These are phyloP conservation scores for Chironomus riparius DNA, from an alignment of 2,888 invertebrate species.

Conservation along the genomic window DNA sequence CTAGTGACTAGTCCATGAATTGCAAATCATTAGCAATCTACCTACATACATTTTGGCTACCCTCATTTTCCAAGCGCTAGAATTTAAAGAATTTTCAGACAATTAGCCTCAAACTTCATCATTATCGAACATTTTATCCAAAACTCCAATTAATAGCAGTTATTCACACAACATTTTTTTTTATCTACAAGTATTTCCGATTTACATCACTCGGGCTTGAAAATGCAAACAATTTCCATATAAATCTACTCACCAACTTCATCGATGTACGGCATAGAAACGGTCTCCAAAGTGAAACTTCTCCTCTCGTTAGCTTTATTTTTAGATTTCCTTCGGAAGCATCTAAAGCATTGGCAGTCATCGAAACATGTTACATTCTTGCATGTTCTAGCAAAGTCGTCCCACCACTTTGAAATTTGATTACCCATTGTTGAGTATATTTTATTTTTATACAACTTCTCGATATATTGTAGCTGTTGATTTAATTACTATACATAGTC, in stretches of 20 bases:
- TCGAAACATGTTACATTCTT: slow-evolving; percentile 10
- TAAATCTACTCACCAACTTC: slow-evolving; percentile 5
- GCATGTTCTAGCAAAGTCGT: not conserved
- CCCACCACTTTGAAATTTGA: slow-evolving; percentile 11
- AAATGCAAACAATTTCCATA: not conserved
- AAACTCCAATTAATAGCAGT: too few relatives aligned
- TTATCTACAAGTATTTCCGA: not conserved
- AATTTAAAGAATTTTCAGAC: too few relatives aligned
- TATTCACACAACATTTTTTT: too few relatives aligned
- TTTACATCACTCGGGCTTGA: not conserved
- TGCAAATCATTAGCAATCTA: too few relatives aligned
- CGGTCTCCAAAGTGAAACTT: slow-evolving; percentile 1
- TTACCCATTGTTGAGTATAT: slow-evolving; percentile 2
- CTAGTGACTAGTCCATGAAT: too few relatives aligned
- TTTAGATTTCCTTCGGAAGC: not conserved
- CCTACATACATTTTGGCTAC: too few relatives aligned
- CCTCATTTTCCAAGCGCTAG: too few relatives aligned
- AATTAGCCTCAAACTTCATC: too few relatives aligned
- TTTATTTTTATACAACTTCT: too few relatives aligned
- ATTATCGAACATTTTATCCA: too few relatives aligned
- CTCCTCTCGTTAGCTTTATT: not conserved
- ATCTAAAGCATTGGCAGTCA: slow-evolving; percentile 1
- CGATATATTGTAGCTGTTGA: too few relatives aligned
- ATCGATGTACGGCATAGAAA: slow-evolving; percentile 9
- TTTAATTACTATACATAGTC: too few relatives aligned